Evolutionary conservation across 2,797 vertebrate species (phyloP).

Genomic region (Lithobates pipiens): DNA sequence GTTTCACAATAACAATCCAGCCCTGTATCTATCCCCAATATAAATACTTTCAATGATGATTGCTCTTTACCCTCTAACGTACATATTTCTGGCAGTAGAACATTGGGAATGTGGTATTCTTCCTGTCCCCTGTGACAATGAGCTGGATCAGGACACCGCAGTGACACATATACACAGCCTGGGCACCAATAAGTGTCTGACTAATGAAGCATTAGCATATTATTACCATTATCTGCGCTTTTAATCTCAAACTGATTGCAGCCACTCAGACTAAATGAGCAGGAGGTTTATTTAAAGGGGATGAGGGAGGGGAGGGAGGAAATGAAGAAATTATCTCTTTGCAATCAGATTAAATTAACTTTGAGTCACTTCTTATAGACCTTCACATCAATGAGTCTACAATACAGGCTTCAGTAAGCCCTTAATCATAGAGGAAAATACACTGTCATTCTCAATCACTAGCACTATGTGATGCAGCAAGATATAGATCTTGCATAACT

Average conservation of each 20-base stretch:
- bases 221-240: slow-evolving; percentile 84
- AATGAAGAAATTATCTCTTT: slow-evolving; percentile 62
- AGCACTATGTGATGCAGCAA: background rate
- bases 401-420: slow-evolving; percentile 29
- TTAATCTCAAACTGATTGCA: slow-evolving; percentile 82
- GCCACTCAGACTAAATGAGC: slow-evolving; percentile 79
- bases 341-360: slow-evolving; percentile 63
- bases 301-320: slow-evolving; percentile 54
- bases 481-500: slow-evolving; percentile 28
- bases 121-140: slow-evolving; percentile 28
- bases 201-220: slow-evolving; percentile 93
- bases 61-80: background rate
- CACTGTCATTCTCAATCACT: slow-evolving; percentile 47
- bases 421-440: slow-evolving; percentile 30
- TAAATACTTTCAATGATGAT: background rate
- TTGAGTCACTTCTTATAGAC: slow-evolving; percentile 55
- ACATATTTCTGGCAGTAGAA: slow-evolving; percentile 8
- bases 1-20: background rate
- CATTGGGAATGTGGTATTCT: slow-evolving; percentile 11
- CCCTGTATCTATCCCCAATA: background rate
- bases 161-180: slow-evolving; percentile 62
- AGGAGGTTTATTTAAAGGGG: slow-evolving; percentile 78
- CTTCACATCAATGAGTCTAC: slow-evolving; percentile 54
- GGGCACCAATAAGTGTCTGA: slow-evolving; percentile 76
- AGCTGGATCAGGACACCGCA: slow-evolving; percentile 45